Percentiles rank a stretch among this genome's conserved stretches.
These are phyloP conservation scores for Lutjanus erythropterus DNA, from an alignment of 2,113 vertebrate species.

Conservation along the genomic window DNA sequence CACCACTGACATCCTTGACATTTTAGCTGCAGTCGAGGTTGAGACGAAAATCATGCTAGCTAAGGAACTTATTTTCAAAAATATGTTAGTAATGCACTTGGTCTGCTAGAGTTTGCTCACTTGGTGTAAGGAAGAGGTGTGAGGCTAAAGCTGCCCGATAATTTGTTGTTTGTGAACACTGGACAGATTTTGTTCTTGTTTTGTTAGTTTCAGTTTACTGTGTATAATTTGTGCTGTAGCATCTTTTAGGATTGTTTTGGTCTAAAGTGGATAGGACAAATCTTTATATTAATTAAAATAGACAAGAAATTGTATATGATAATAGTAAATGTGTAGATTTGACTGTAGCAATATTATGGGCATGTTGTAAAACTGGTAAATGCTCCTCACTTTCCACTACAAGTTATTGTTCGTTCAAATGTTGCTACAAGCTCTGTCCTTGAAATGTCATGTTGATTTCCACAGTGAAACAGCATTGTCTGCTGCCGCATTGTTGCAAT, in stretches of 20 bases:
- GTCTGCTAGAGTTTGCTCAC: too few species aligned
- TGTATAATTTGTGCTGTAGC: neutral
- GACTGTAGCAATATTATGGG: neutral
- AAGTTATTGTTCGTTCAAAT: neutral
- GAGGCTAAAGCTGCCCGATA: neutral
- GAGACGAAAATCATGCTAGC: too few species aligned
- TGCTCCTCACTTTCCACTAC: too few species aligned
- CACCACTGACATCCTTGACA: too few species aligned
- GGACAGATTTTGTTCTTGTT: neutral
- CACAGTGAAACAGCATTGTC: neutral
- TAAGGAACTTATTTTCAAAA: too few species aligned
- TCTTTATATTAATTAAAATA: too few species aligned
- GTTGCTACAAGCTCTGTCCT: neutral
- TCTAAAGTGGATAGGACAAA: too few species aligned
- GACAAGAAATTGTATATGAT: neutral
- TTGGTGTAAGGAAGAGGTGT: too few species aligned
- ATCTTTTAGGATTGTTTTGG: neutral
- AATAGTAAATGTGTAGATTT: neutral
- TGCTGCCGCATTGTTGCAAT: too few species aligned
- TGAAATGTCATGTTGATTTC: conserved; percentile 8
- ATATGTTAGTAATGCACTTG: too few species aligned
- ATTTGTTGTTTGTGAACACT: too few species aligned
- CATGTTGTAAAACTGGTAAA: neutral
- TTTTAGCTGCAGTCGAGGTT: too few species aligned
- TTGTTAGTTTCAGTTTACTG: neutral